phyloP scores from a whole-genome alignment of 2,888 invertebrate genomes.

The Caradrina clavipalpis region DNA sequence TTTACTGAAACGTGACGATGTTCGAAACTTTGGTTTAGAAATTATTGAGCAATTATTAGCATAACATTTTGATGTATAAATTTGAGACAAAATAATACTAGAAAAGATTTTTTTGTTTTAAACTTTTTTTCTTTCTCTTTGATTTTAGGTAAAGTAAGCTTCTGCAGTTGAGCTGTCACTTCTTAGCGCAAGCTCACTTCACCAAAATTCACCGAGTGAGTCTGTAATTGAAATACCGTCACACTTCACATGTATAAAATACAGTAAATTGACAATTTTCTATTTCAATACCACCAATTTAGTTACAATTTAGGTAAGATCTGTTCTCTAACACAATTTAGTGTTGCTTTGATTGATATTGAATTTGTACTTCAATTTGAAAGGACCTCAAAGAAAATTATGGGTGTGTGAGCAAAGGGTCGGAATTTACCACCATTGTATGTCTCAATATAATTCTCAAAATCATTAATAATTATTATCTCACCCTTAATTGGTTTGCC shows the following conservation, averaged over 20 bases:
- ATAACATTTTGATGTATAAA: not conserved
- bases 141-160: too few species aligned
- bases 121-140: too few species aligned
- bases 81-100: too few species aligned
- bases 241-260: conserved; percentile 15
- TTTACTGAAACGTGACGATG: conserved; percentile 29
- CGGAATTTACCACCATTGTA: conserved; percentile 17
- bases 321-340: conserved; percentile 11
- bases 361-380: conserved; percentile 38
- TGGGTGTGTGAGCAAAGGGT: conserved; percentile 42
- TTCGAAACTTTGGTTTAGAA: conserved; percentile 3
- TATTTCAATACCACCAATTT: conserved; percentile 40
- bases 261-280: conserved; percentile 39
- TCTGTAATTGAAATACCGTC: conserved; percentile 12
- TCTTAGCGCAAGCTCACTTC: too few species aligned
- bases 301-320: conserved; percentile 24
- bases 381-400: conserved; percentile 42
- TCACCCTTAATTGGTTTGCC: not conserved
- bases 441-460: conserved; percentile 9
- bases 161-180: too few species aligned
- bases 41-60: not conserved
- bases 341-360: conserved; percentile 33
- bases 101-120: too few species aligned
- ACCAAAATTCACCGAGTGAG: too few species aligned
- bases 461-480: conserved; percentile 11